phyloP scores from a whole-genome alignment of 2,888 invertebrate genomes.

The Malthinus flaveolus region DNA sequence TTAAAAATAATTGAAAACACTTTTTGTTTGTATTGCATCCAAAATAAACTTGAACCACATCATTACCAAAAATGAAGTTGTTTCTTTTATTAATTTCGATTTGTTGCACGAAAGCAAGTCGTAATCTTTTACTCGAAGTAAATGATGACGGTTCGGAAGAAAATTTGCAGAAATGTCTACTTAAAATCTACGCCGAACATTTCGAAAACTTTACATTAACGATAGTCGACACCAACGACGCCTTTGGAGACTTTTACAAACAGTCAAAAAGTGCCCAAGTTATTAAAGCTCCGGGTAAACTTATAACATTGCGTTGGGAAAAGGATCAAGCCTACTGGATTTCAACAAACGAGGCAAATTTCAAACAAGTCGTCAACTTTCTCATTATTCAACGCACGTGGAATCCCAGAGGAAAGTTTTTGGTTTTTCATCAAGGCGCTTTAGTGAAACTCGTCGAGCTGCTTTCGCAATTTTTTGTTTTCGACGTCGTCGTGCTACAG shows the following conservation, averaged over 20 bases:
- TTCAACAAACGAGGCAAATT: background rate
- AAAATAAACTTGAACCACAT: too few relatives aligned
- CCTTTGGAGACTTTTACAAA: background rate
- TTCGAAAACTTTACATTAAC: background rate
- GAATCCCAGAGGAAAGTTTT: slow-evolving; percentile 1
- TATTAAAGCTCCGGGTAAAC: background rate
- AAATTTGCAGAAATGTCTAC: too few relatives aligned
- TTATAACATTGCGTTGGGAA: background rate
- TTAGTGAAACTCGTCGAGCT: background rate
- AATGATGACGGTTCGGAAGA: too few relatives aligned
- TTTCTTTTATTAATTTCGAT: too few relatives aligned
- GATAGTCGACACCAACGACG: background rate
- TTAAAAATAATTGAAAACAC: too few relatives aligned
- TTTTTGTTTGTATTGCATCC: too few relatives aligned
- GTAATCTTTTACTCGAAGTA: too few relatives aligned
- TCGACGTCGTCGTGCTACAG: background rate
- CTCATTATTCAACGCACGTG: background rate
- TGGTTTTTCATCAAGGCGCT: background rate
- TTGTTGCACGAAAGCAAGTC: too few relatives aligned
- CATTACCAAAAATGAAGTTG: too few relatives aligned
- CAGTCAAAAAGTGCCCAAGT: background rate
- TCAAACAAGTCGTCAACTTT: background rate
- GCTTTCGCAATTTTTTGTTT: background rate
- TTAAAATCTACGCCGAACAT: too few relatives aligned
- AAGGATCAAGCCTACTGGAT: background rate